Evolutionary conservation across 2,888 invertebrate species (phyloP).

Genomic region (Pherbina coryleti): DNA sequence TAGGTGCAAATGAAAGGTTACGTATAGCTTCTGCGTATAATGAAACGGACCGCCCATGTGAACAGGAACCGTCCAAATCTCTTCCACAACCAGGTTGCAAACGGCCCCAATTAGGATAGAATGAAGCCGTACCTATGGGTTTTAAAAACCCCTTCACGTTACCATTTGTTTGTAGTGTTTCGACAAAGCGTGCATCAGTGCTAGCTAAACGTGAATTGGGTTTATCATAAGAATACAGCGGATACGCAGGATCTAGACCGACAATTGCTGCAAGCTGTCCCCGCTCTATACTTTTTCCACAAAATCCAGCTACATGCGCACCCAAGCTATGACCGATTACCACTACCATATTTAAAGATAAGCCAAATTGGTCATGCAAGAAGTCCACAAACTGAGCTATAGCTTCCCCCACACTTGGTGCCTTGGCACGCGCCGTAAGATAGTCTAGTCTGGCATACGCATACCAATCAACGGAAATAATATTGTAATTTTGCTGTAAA

Average conservation of each 20-base stretch:
- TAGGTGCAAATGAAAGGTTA: slow-evolving; percentile 47
- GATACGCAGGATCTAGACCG: slow-evolving; percentile 62
- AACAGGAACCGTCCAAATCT: slow-evolving; percentile 62
- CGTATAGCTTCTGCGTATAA: slow-evolving; percentile 67
- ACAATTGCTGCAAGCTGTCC: slow-evolving; percentile 73
- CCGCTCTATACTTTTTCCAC: slow-evolving; percentile 71
- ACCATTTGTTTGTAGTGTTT: slow-evolving; percentile 58
- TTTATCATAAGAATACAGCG: slow-evolving; percentile 49
- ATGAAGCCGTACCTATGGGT: slow-evolving; percentile 66
- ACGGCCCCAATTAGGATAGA: slow-evolving; percentile 71
- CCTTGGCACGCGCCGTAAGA: slow-evolving; percentile 69
- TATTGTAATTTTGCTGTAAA: slow-evolving; percentile 72
- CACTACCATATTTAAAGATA: slow-evolving; percentile 70
- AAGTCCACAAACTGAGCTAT: slow-evolving; percentile 55
- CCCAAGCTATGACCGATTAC: slow-evolving; percentile 73
- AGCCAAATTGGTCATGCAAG: slow-evolving; percentile 70
- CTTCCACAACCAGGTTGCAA: slow-evolving; percentile 71
- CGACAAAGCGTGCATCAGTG: slow-evolving; percentile 57
- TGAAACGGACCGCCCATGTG: slow-evolving; percentile 65
- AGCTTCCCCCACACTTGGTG: slow-evolving; percentile 49
- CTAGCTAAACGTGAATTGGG: slow-evolving; percentile 46
- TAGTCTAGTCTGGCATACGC: slow-evolving; percentile 71
- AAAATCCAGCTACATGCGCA: slow-evolving; percentile 73
- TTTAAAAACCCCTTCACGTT: slow-evolving; percentile 51
- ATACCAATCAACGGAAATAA: slow-evolving; percentile 74